Percentiles rank a stretch among this genome's conserved stretches.
Evolutionary conservation across 2,113 vertebrate species (phyloP).

Genomic region (Loxodonta africana): DNA sequence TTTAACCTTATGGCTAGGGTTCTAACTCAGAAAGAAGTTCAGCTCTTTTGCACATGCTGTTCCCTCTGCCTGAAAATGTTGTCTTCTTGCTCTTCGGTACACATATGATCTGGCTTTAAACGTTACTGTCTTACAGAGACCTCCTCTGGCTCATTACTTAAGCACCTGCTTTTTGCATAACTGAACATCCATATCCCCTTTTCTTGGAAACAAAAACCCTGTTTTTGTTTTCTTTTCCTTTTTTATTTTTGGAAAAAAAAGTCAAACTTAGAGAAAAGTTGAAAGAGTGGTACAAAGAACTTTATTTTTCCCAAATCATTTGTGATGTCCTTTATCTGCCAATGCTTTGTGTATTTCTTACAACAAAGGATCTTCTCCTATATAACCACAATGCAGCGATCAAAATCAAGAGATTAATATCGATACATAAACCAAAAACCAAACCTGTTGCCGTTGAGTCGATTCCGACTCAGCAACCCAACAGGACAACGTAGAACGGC

Average conservation of each 20-base stretch:
- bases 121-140: neutral
- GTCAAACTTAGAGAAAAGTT: neutral
- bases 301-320: neutral
- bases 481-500: too few species aligned
- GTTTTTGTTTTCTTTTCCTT: neutral
- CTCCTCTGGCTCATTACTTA: neutral
- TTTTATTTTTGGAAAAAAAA: neutral
- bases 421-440: neutral
- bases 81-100: neutral
- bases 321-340: neutral
- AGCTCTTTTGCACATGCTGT: neutral
- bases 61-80: neutral
- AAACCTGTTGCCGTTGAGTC: neutral
- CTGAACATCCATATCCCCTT: neutral
- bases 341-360: neutral
- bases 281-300: neutral
- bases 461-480: neutral
- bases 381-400: neutral
- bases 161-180: neutral
- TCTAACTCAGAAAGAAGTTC: neutral
- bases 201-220: neutral
- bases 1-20: neutral
- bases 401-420: neutral
- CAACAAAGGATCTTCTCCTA: neutral
- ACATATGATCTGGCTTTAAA: neutral